Evolutionary conservation across 2,888 invertebrate genomes (phyloP).

Genomic region (Cataglyphis altisquamis): DNA sequence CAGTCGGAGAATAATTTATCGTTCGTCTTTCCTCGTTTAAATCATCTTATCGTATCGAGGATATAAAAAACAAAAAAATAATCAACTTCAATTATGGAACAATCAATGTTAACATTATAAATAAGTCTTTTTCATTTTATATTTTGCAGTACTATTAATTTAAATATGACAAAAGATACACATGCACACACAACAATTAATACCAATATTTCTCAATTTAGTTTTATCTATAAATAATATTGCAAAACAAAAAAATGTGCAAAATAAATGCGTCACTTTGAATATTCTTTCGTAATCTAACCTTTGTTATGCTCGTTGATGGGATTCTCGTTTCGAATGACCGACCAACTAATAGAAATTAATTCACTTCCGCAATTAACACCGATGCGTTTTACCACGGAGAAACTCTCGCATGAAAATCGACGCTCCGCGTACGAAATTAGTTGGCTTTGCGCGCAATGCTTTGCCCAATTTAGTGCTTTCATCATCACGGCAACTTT

Average conservation of each 20-base stretch:
- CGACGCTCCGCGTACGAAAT: slow-evolving; percentile 24
- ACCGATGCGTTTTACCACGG: slow-evolving; percentile 12
- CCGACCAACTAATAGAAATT: slow-evolving; percentile 40
- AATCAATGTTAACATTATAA: not conserved
- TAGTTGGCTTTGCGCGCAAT: slow-evolving; percentile 13
- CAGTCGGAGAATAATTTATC: slow-evolving; percentile 28
- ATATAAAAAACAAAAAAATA: slow-evolving; percentile 3
- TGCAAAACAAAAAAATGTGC: not conserved
- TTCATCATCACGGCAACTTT: slow-evolving; percentile 27
- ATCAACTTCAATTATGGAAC: not conserved
- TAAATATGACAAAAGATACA: not conserved
- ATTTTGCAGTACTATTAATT: not conserved
- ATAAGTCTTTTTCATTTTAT: not conserved
- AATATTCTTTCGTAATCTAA: slow-evolving; percentile 1
- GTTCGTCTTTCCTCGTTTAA: not conserved
- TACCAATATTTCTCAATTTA: not conserved
- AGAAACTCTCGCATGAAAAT: slow-evolving; percentile 42
- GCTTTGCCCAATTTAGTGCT: slow-evolving; percentile 34
- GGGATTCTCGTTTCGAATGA: slow-evolving; percentile 24
- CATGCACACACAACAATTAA: not conserved
- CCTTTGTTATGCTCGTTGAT: slow-evolving; percentile 6
- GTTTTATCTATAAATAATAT: not conserved
- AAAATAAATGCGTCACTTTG: not conserved
- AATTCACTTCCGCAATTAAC: slow-evolving; percentile 41
- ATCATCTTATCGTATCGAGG: not conserved